Base-by-base conservation (phyloP, 2,888 invertebrate species). In the Rugalucina vietnamica region DNA sequence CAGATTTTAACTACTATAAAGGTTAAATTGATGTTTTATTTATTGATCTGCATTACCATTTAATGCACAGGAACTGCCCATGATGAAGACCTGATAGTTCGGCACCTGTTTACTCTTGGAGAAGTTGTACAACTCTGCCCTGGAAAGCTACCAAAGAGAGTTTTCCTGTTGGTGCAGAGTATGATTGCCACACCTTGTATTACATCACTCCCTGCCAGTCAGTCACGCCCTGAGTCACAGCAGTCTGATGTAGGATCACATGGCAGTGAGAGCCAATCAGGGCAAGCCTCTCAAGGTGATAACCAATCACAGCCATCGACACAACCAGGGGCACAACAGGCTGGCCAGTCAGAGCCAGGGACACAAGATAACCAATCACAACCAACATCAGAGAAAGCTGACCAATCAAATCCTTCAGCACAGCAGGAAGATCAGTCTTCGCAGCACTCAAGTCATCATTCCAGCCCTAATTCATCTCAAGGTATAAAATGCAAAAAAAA, bases 101-200 rank as follows among this genome's bases (percentile, higher is more conserved):
- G 93, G 50, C 93, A 94, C 81, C 90, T 95, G 78, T 94, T 95
- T 83, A 95, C 95, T 0, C 90, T 96, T 57, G 96, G 95, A 37
- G 95, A 94, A 84, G 91, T 94, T 0, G 92, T 92, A 5, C 95
- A 95, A 89, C 91, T 95, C 32, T 95, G 94, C 79, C 95, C 96
- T 0, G 90, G 89, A 2, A 91, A 93, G 49, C 93, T 95, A 29
- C 94, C 95, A 27, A 93, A 93, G 77, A 91, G 94, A 32, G 91
- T 95, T 36, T 94, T 94, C 82, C 92, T 95, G 74, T 90, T 95
- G 37, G 92, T 95, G 21, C 94, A 95, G 90, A 95, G 95, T 86
- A 90, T 95, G 75, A 92, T 95, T 54, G 94, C 95, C 29, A 88
- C 93, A 0, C 92, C 94, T 12, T 89, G 89, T 84, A 88, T 90